These are phyloP conservation scores for Zosterops lateralis DNA, from an alignment of 2,113 vertebrate genomes.

Conservation along the genomic window DNA sequence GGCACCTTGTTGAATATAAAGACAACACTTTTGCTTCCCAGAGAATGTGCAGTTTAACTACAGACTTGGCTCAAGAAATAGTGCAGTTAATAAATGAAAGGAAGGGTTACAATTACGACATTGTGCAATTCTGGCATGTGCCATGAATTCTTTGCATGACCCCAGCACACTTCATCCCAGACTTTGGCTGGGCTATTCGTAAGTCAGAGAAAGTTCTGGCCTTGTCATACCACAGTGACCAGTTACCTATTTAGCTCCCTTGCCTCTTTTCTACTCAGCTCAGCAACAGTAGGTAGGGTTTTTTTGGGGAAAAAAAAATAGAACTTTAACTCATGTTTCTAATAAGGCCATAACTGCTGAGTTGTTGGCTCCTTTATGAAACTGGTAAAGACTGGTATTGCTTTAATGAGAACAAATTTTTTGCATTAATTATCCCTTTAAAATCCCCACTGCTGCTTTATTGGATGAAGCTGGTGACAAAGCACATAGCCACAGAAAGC, in stretches of 20 bases:
- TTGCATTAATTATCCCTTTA: not conserved
- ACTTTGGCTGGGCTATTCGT: constrained; percentile 4
- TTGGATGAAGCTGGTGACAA: not conserved
- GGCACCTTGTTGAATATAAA: not conserved
- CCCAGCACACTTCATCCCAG: constrained; percentile 15
- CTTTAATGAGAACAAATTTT: not conserved
- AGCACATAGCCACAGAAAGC: not conserved
- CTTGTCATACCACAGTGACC: not conserved
- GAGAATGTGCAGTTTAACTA: not conserved
- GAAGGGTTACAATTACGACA: not conserved
- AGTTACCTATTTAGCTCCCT: not conserved
- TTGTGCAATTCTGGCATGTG: constrained; percentile 22
- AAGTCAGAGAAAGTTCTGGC: constrained; percentile 7
- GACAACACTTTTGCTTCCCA: not conserved
- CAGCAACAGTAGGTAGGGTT: not conserved
- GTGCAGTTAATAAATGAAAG: constrained; percentile 1
- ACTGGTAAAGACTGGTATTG: not conserved
- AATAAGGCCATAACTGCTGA: not conserved
- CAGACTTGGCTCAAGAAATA: not conserved
- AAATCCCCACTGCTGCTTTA: not conserved
- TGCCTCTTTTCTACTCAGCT: not conserved
- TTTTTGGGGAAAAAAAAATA: not conserved
- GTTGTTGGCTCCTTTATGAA: not conserved
- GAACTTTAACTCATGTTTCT: not conserved
- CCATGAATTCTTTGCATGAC: constrained; percentile 27